Conservation (phyloP, 2,113 vertebrate genomes). For the Planiliza haematocheilus region DNA sequence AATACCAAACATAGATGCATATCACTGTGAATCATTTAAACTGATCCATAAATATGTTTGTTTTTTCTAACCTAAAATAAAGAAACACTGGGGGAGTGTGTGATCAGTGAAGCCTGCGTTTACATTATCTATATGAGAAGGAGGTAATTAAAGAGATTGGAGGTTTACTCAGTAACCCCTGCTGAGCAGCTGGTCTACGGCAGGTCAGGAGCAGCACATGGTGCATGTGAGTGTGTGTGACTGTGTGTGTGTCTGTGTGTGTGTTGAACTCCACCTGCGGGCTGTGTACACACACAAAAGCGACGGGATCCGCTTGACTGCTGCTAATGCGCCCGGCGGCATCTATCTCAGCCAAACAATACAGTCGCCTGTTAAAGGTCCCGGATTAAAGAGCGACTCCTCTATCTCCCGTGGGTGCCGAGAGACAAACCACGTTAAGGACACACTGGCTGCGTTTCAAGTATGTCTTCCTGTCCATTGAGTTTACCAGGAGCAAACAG, state of each 20-base stretch:
- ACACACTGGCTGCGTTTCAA: constrained; percentile 13
- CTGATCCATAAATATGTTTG: too few species aligned
- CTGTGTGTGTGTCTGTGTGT: constrained; percentile 38
- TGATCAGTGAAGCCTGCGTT: constrained; percentile 8
- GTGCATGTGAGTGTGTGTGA: constrained; percentile 51
- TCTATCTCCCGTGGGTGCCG: constrained; percentile 58
- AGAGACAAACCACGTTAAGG: constrained; percentile 47
- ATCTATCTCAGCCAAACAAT: constrained; percentile 78
- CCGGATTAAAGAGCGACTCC: constrained; percentile 76
- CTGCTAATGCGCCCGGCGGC: constrained; percentile 78
- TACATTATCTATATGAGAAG: constrained; percentile 64
- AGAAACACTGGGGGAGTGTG: constrained; percentile 1
- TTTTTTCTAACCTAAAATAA: not conserved
- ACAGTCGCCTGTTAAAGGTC: constrained; percentile 77
- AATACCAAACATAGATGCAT: not conserved
- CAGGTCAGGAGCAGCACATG: constrained; percentile 81
- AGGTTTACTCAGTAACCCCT: constrained; percentile 80
- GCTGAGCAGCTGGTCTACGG: constrained; percentile 81
- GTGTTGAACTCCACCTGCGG: constrained; percentile 77
- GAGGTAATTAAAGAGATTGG: constrained; percentile 81
- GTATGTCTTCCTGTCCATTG: constrained; percentile 17
- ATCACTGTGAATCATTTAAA: not conserved
- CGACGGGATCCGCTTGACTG: constrained; percentile 80
- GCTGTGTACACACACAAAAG: constrained; percentile 80
- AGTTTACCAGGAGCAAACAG: constrained; percentile 56